phyloP scores from a whole-genome alignment of 30 jellyfish, hydroid and myxozoan species.

The Pelagia noctiluca region DNA sequence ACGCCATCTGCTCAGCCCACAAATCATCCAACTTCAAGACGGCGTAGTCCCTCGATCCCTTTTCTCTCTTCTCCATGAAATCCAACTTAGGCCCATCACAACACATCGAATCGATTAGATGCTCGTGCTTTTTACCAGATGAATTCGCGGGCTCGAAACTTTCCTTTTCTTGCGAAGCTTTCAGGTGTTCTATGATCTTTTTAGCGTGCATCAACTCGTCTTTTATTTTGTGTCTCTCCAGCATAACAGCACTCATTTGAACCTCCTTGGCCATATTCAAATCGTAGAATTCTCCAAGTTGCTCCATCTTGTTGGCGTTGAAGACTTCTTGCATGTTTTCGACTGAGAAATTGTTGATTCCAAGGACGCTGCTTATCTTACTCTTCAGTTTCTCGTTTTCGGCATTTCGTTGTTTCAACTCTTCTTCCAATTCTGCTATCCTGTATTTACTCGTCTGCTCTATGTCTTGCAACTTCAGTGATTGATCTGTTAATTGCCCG shows the following conservation, averaged over 20 bases:
- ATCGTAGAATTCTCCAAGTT: not conserved
- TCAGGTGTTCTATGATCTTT: constrained; percentile 6
- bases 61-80: not conserved
- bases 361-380: not conserved
- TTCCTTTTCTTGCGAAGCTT: not conserved
- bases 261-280: not conserved
- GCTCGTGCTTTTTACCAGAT: constrained; percentile 4
- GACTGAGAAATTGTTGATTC: not conserved
- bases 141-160: not conserved
- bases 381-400: constrained; percentile 20
- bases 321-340: not conserved
- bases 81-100: not conserved
- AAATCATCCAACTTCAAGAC: constrained; percentile 37
- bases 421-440: not conserved
- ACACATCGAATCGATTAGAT: not conserved
- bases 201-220: not conserved
- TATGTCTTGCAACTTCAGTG: not conserved
- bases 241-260: not conserved
- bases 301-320: not conserved
- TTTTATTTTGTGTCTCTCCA: not conserved
- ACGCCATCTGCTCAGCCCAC: constrained; percentile 42
- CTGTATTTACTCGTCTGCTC: not conserved
- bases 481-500: not conserved
- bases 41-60: constrained; percentile 8
- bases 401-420: not conserved